Evolutionary conservation across 1,140 invertebrate genomes (phyloP).

Genomic region (Saccostrea echinata): DNA sequence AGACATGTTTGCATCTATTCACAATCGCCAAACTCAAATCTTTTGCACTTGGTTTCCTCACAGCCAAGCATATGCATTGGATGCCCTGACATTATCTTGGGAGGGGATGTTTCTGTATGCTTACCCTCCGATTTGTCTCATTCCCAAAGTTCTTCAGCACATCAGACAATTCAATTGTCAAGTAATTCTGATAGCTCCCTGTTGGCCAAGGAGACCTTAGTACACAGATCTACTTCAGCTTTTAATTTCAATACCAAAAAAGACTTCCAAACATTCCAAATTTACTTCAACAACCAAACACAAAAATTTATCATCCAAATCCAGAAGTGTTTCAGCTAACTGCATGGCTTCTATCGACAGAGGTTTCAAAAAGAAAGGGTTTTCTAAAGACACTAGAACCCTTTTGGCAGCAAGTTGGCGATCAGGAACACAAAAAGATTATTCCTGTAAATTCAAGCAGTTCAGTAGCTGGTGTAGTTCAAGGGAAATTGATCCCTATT

Average conservation of each 20-base stretch:
- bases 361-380: slow-evolving; percentile 24
- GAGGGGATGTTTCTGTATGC: slow-evolving; percentile 45
- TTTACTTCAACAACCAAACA: slow-evolving; percentile 21
- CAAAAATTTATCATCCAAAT: slow-evolving; percentile 39
- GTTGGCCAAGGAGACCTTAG: slow-evolving; percentile 37
- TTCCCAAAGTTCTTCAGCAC: slow-evolving; percentile 32
- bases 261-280: slow-evolving; percentile 16
- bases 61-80: slow-evolving; percentile 49
- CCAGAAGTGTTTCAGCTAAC: slow-evolving; percentile 44
- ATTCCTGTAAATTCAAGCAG: too few relatives aligned
- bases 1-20: slow-evolving; percentile 49
- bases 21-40: slow-evolving; percentile 46
- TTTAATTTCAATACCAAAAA: slow-evolving; percentile 26
- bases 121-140: slow-evolving; percentile 29
- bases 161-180: background rate
- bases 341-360: slow-evolving; percentile 49
- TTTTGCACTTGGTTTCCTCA: slow-evolving; percentile 55
- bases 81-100: slow-evolving; percentile 56
- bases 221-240: slow-evolving; percentile 25
- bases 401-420: background rate
- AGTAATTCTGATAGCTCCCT: slow-evolving; percentile 40
- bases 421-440: too few relatives aligned
- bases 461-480: too few relatives aligned
- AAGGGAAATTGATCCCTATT: slow-evolving; percentile 54
- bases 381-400: slow-evolving; percentile 9